Evolutionary conservation across 2,888 invertebrate species (phyloP), one percentile per base, ranked within the genome.

Genomic region (Eucriotettix oculatus): DNA sequence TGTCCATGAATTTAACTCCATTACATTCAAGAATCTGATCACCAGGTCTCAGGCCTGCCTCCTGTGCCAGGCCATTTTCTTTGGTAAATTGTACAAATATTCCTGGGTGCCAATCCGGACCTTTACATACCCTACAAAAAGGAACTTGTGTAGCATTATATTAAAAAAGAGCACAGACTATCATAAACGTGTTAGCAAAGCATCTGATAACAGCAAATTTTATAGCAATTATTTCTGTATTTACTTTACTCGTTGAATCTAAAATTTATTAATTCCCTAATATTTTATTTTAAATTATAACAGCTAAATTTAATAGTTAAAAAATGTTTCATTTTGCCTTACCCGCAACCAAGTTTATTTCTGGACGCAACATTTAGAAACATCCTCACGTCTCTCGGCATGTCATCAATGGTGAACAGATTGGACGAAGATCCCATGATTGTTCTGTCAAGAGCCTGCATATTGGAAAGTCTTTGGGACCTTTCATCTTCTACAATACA

Each of bases 21-120:
- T 96, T 95, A 72, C 94, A 94, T 67, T 86, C 86, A 59, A 94
- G 73, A 65, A 96, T 89, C 74, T 94, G 92, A 73, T 96, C 95
- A 10, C 94, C 94, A 0, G 91, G 89, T 68, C 89, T 80, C 16
- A 96, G 75, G 0, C 94, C 94, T 1, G 90, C 88, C 68, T 91
- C 88, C 56, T 89, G 79, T 0, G 94, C 94, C 61, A 94, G 85
- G 54, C 94, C 91, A 41, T 87, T 87, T 66, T 90, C 90, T 70
- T 90, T 86, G 58, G 93, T 91, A 67, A 90, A 90, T 76, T 95
- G 89, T 52, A 93, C 84, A 72, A 87, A 92, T 66, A 92, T 90
- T 52, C 92, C 92, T 1, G 89, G 89, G 69, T 86, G 86, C 84
- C 87, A 87, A 65, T 86, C 85, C 9, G 90, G 90, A 10, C 91